These are phyloP conservation scores for Porites divaricata DNA, from an alignment of 92 coral and sea anemone species.

Conservation along the genomic window DNA sequence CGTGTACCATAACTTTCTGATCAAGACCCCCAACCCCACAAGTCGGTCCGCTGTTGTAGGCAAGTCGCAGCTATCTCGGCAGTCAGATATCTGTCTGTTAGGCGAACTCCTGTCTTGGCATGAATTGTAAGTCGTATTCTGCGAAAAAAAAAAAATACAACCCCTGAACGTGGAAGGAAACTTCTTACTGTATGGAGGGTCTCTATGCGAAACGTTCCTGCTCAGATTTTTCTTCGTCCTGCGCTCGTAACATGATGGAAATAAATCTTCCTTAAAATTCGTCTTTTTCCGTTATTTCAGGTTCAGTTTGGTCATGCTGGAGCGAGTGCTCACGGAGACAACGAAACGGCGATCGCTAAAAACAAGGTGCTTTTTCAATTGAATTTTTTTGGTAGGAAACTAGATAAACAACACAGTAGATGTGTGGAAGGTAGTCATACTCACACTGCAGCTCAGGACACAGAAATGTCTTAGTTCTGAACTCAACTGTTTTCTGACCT, in stretches of 20 bases:
- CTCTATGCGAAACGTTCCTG: neutral
- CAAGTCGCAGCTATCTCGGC: too few species aligned
- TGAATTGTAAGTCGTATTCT: neutral
- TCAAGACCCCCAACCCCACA: neutral
- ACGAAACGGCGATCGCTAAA: constrained; percentile 94
- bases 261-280: neutral
- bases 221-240: too few species aligned
- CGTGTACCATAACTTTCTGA: neutral
- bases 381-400: neutral
- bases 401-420: neutral
- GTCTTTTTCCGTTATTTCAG: constrained; percentile 26
- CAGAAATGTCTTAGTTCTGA: neutral
- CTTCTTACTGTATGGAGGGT: neutral
- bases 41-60: too few species aligned
- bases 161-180: neutral
- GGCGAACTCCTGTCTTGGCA: neutral
- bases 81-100: too few species aligned
- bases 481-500: neutral
- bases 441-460: too few species aligned
- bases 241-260: too few species aligned
- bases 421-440: too few species aligned
- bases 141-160: neutral
- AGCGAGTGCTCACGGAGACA: constrained; percentile 96
- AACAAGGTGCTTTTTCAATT: constrained; percentile 67
- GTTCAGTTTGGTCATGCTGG: constrained; percentile 99